Evolutionary conservation across 1,140 invertebrate species (phyloP).

Genomic region (Heliconius himera): DNA sequence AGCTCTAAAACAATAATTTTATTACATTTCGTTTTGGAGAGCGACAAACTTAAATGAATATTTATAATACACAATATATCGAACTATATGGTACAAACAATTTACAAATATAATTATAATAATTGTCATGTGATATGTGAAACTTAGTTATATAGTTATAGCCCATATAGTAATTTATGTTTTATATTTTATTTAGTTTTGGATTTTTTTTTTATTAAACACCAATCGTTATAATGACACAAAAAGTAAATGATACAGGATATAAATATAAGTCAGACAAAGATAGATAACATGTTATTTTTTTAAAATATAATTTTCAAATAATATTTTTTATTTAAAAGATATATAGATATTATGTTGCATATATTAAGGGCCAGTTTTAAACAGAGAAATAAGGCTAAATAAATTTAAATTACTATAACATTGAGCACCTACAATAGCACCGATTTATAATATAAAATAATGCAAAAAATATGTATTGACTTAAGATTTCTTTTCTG

Average conservation of each 20-base stretch:
- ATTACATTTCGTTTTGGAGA: constrained; percentile 56
- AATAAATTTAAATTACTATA: constrained; percentile 30
- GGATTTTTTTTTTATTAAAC: not conserved
- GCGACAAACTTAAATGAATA: constrained; percentile 52
- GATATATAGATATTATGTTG: not conserved
- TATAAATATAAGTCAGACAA: not conserved
- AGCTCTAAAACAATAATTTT: constrained; percentile 55
- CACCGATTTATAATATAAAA: constrained; percentile 35
- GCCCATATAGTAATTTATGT: constrained; percentile 11
- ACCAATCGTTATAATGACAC: not conserved
- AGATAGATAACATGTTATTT: not conserved
- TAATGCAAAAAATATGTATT: not conserved
- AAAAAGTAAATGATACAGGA: not conserved
- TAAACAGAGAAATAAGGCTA: constrained; percentile 20
- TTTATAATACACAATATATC: constrained; percentile 61
- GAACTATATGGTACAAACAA: constrained; percentile 74
- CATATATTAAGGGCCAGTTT: constrained; percentile 24
- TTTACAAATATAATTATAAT: constrained; percentile 53
- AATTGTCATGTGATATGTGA: constrained; percentile 74
- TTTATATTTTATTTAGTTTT: not conserved
- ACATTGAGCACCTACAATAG: constrained; percentile 41
- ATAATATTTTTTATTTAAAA: not conserved
- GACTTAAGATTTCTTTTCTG: not conserved
- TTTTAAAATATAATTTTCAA: not conserved
- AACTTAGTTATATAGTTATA: constrained; percentile 35